A percentile compares a stretch with the other conserved stretches of the same genome.
These are phyloP conservation scores for Pomacea canaliculata DNA, from an alignment of 2,888 invertebrate genomes.

Conservation along the genomic window DNA sequence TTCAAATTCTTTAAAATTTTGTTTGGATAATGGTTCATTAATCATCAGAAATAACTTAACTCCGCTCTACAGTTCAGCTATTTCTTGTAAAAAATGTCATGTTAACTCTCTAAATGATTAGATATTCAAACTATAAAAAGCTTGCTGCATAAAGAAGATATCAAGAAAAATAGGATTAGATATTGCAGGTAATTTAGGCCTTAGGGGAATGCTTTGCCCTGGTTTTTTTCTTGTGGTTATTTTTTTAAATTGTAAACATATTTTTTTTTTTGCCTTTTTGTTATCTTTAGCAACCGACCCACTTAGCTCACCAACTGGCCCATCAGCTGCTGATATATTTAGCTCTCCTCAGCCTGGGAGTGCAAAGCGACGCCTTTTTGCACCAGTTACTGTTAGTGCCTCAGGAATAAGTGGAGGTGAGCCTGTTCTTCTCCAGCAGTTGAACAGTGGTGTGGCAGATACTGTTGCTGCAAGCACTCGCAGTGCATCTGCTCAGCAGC, in stretches of 20 bases:
- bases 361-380: conserved; percentile 69
- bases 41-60: background rate
- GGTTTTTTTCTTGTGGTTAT: background rate
- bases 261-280: background rate
- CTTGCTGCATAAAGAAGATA: background rate
- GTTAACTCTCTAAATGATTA: background rate
- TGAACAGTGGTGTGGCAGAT: conserved; percentile 26
- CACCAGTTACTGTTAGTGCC: background rate
- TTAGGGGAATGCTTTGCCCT: no score
- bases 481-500: conserved; percentile 2
- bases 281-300: conserved; percentile 38
- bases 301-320: conserved; percentile 59
- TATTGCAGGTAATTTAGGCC: no score
- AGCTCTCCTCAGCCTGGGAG: conserved; percentile 65
- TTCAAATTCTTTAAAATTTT: background rate
- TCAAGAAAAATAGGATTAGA: no score
- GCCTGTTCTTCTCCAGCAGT: conserved; percentile 27
- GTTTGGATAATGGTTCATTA: background rate
- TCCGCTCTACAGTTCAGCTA: no score
- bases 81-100: background rate
- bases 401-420: background rate
- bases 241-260: background rate
- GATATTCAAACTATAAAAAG: background rate
- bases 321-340: conserved; percentile 63
- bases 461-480: conserved; percentile 17